phyloP scores from a whole-genome alignment of 2,113 vertebrate species.

The Sinocyclocheilus rhinocerous region DNA sequence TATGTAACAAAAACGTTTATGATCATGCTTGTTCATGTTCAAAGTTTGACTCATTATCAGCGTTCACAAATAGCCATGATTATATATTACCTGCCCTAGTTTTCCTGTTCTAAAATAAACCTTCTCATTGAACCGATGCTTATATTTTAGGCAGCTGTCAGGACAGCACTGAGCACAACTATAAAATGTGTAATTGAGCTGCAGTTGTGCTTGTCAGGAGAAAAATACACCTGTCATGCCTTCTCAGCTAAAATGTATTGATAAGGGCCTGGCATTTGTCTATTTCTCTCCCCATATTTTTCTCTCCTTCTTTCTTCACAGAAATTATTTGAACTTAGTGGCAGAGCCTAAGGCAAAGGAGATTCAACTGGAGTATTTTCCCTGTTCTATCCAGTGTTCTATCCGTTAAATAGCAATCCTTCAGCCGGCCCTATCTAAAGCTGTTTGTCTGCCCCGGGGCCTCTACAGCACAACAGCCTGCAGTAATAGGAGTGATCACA shows the following conservation, averaged over 20 bases:
- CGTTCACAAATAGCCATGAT: slow-evolving; percentile 62
- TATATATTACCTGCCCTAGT: slow-evolving; percentile 69
- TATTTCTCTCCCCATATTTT: background rate
- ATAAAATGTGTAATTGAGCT: slow-evolving; percentile 65
- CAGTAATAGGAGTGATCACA: slow-evolving; percentile 55
- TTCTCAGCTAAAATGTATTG: slow-evolving; percentile 63
- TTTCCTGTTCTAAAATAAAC: slow-evolving; percentile 70
- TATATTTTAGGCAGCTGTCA: slow-evolving; percentile 72
- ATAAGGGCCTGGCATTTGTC: slow-evolving; percentile 61
- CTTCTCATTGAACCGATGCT: slow-evolving; percentile 72
- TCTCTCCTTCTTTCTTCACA: slow-evolving; percentile 44
- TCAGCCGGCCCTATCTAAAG: slow-evolving; percentile 62
- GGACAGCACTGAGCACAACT: slow-evolving; percentile 47
- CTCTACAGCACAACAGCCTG: slow-evolving; percentile 50
- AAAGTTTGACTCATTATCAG: slow-evolving; percentile 21
- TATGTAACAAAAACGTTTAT: background rate
- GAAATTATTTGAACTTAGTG: slow-evolving; percentile 71
- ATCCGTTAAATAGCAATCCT: slow-evolving; percentile 59
- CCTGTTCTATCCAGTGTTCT: slow-evolving; percentile 46
- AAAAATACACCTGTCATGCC: slow-evolving; percentile 69
- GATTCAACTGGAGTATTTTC: slow-evolving; percentile 26
- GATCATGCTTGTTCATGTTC: background rate
- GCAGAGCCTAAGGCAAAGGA: slow-evolving; percentile 59
- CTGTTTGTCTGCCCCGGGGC: slow-evolving; percentile 59
- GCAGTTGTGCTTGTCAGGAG: slow-evolving; percentile 69